phyloP scores from a whole-genome alignment of 2,888 invertebrate species.

The Allacma fusca region DNA sequence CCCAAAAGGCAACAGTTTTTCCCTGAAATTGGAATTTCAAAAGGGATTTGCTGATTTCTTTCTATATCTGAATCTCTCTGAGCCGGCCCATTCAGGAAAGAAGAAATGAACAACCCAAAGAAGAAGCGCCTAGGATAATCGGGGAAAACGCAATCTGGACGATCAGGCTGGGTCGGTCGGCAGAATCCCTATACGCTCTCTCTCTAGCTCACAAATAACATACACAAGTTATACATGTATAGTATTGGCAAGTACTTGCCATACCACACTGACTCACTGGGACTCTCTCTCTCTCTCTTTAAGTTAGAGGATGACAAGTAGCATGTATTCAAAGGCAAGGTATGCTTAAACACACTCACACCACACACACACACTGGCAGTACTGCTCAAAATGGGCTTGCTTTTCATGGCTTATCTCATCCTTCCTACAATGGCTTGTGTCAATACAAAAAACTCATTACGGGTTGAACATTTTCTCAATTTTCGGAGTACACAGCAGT shows the following conservation, averaged over 20 bases:
- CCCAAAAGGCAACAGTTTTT: slow-evolving; percentile 46
- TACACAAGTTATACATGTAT: neutral
- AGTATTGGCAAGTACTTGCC: neutral
- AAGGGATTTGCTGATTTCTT: slow-evolving; percentile 45
- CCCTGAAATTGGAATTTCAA: slow-evolving; percentile 48
- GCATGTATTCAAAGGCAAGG: slow-evolving; percentile 6
- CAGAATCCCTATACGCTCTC: slow-evolving; percentile 7
- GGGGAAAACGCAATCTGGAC: slow-evolving; percentile 35
- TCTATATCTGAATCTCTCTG: slow-evolving; percentile 33
- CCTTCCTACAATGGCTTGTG: slow-evolving; percentile 41
- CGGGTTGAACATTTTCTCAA: slow-evolving; percentile 42
- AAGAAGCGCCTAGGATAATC: slow-evolving; percentile 37
- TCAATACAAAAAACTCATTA: slow-evolving; percentile 49
- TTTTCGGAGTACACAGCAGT: slow-evolving; percentile 33
- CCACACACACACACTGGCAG: neutral
- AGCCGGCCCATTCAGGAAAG: slow-evolving; percentile 44
- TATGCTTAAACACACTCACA: slow-evolving; percentile 18
- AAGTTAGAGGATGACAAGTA: slow-evolving; percentile 4
- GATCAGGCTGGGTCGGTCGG: slow-evolving; percentile 28
- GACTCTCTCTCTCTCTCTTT: slow-evolving; percentile 3
- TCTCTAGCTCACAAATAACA: slow-evolving; percentile 25
- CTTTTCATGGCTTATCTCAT: slow-evolving; percentile 21
- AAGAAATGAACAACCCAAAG: slow-evolving; percentile 42
- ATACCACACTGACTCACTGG: neutral
- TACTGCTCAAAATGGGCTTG: slow-evolving; percentile 25